Evolutionary conservation across 2,113 vertebrate species (phyloP).

Genomic region (Notarius lentiginosus): DNA sequence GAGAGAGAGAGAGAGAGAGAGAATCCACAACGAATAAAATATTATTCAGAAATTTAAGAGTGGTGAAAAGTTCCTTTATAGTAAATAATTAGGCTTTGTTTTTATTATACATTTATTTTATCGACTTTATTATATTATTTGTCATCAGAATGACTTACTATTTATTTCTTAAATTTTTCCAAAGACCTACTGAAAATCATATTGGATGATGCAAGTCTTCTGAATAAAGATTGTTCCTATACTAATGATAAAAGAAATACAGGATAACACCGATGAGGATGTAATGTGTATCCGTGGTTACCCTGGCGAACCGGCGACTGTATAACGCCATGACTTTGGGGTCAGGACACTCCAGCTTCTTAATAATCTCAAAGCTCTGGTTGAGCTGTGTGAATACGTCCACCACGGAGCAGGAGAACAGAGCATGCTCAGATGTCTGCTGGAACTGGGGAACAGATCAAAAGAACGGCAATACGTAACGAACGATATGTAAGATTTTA

Average conservation of each 20-base stretch:
- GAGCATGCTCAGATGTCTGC: conserved; percentile 95
- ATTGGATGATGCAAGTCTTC: too few species aligned
- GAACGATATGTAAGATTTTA: not conserved
- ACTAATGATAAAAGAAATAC: not conserved
- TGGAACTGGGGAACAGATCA: conserved; percentile 79
- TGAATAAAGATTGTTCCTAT: too few species aligned
- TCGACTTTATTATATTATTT: too few species aligned
- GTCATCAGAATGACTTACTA: too few species aligned
- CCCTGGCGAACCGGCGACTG: conserved; percentile 94
- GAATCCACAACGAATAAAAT: not conserved
- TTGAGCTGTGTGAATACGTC: conserved; percentile 99
- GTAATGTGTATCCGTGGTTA: conserved; percentile 54
- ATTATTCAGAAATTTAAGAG: too few species aligned
- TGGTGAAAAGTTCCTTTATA: too few species aligned
- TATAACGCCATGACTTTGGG: conserved; percentile 90
- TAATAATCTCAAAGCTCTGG: conserved; percentile 99
- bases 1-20: not conserved
- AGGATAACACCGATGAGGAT: not conserved
- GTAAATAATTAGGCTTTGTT: too few species aligned
- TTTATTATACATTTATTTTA: too few species aligned
- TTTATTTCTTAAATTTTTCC: too few species aligned
- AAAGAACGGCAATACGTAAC: too few species aligned
- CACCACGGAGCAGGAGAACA: conserved; percentile 98
- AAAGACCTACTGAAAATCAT: too few species aligned
- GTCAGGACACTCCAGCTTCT: conserved; percentile 95